phyloP scores from a whole-genome alignment of 2,797 vertebrate species.

The Pygocentrus nattereri region DNA sequence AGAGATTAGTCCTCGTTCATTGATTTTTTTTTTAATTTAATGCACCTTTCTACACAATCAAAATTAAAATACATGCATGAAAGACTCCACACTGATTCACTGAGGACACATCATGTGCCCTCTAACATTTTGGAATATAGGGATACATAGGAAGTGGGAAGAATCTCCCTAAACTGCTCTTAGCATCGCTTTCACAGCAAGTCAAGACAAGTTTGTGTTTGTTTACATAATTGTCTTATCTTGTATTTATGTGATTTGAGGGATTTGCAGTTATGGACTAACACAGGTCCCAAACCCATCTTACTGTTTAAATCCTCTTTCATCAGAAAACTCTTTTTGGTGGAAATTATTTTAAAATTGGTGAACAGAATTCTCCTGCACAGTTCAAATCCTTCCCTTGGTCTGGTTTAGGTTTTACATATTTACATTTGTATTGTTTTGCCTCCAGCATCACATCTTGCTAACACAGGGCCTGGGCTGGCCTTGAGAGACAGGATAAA shows the following conservation, averaged over 20 bases:
- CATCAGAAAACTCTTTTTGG: background rate
- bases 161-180: background rate
- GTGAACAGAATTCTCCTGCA: background rate
- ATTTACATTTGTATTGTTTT: background rate
- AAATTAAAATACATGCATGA: too few relatives aligned
- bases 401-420: background rate
- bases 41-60: too few relatives aligned
- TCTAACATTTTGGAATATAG: too few relatives aligned
- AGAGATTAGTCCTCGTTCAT: too few relatives aligned
- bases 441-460: background rate
- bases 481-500: conserved; percentile 15
- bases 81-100: too few relatives aligned
- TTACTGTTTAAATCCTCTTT: background rate
- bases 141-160: background rate
- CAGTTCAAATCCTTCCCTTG: background rate
- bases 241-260: background rate
- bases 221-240: background rate
- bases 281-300: background rate
- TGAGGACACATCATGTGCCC: too few relatives aligned
- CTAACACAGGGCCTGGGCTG: background rate
- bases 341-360: background rate
- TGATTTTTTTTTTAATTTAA: too few relatives aligned
- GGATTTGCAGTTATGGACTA: background rate
- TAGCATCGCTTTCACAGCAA: background rate
- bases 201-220: conserved; percentile 9